Conservation (phyloP, 2,888 invertebrate species). For the Rhagophthalmus giganteus region DNA sequence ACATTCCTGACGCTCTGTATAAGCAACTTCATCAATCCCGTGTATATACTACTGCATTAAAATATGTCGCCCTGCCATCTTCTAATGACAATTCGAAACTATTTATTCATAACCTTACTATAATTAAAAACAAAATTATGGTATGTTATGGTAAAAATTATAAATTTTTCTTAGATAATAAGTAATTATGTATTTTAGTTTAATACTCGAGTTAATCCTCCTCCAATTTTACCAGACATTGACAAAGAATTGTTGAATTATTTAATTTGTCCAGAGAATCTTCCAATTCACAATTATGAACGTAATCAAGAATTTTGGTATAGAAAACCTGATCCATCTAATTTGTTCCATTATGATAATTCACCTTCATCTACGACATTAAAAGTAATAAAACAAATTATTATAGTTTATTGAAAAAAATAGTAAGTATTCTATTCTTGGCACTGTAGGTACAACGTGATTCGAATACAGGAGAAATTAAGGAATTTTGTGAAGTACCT, state of each 20-base stretch:
- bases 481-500: constrained; percentile 67
- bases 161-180: background rate
- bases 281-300: constrained; percentile 74
- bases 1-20: no score
- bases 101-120: no score
- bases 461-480: constrained; percentile 73
- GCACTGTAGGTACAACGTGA: constrained; percentile 75
- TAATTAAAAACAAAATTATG: background rate
- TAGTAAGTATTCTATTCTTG: constrained; percentile 6
- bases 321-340: constrained; percentile 59
- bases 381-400: no score
- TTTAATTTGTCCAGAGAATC: constrained; percentile 67
- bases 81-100: no score
- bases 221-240: constrained; percentile 69
- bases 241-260: constrained; percentile 68
- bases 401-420: no score
- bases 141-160: no score
- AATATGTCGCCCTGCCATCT: no score
- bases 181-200: constrained; percentile 1
- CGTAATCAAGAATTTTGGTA: constrained; percentile 70
- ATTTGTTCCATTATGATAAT: constrained; percentile 58
- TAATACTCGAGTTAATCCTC: constrained; percentile 41
- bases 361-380: constrained; percentile 59
- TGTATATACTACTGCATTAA: no score
- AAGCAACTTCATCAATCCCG: no score